Evolutionary conservation across 1,140 invertebrate species (phyloP).

Genomic region (Gonatopus flavifemur): DNA sequence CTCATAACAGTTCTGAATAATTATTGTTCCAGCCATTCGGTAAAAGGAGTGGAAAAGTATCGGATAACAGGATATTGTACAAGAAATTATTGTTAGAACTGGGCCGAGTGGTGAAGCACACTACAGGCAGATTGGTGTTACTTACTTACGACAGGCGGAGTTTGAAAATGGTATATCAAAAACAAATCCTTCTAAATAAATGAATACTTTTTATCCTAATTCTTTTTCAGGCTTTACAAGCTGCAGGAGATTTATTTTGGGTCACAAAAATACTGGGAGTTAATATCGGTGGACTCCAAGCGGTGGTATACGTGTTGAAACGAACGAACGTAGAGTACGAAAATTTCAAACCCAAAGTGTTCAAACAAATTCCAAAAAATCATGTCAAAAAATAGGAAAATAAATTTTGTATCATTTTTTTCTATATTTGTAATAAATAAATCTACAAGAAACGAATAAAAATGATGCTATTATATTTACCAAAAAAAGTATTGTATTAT

Average conservation of each 20-base stretch:
- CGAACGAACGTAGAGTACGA: constrained; percentile 28
- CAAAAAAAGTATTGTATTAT: constrained; percentile 26
- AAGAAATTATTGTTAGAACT: constrained; percentile 57
- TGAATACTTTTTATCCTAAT: constrained; percentile 4
- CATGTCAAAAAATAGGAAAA: not conserved
- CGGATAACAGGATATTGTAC: constrained; percentile 60
- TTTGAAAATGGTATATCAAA: constrained; percentile 37
- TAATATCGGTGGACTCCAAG: constrained; percentile 51
- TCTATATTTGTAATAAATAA: not conserved
- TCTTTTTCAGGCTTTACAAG: constrained; percentile 37
- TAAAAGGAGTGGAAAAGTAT: constrained; percentile 58
- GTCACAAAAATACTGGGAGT: constrained; percentile 41
- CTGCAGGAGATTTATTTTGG: constrained; percentile 31
- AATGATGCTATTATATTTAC: not conserved
- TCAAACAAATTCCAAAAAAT: not conserved
- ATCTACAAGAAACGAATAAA: not conserved
- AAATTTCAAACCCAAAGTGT: constrained; percentile 15
- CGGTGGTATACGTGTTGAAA: constrained; percentile 45
- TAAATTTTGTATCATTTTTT: not conserved
- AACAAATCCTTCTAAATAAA: not conserved
- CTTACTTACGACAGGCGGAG: constrained; percentile 61
- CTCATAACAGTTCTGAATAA: too few species aligned
- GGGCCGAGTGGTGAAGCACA: constrained; percentile 50
- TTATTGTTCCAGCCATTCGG: constrained; percentile 60
- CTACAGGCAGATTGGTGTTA: constrained; percentile 58